Evolutionary conservation across 2,888 invertebrate species (phyloP).

Genomic region (Drosophila melanosoma): DNA sequence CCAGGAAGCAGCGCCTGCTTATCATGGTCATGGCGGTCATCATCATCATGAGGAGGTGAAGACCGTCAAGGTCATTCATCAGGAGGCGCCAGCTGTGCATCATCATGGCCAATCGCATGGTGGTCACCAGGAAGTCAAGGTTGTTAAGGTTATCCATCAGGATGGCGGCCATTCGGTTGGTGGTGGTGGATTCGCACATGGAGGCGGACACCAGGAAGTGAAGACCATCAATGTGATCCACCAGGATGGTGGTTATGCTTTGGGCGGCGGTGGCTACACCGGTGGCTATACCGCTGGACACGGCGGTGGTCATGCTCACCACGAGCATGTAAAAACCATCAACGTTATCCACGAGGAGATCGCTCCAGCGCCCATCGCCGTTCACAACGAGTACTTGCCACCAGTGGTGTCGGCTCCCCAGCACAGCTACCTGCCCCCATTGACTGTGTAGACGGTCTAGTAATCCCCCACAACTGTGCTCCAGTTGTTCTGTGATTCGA

Average conservation of each 20-base stretch:
- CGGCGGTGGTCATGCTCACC: constrained; percentile 46
- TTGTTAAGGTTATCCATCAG: constrained; percentile 72
- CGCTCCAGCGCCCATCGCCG: constrained; percentile 39
- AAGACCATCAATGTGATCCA: constrained; percentile 67
- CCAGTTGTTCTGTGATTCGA: constrained; percentile 57
- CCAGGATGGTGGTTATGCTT: constrained; percentile 51
- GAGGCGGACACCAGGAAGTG: constrained; percentile 49
- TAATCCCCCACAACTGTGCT: constrained; percentile 34
- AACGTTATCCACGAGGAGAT: constrained; percentile 65
- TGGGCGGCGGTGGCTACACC: constrained; percentile 52
- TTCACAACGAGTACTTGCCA: constrained; percentile 55
- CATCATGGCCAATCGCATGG: constrained; percentile 38
- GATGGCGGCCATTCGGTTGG: constrained; percentile 52
- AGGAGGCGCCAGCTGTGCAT: constrained; percentile 38
- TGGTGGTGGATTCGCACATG: constrained; percentile 53
- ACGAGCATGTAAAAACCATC: constrained; percentile 58
- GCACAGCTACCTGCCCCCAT: constrained; percentile 69
- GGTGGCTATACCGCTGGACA: constrained; percentile 51
- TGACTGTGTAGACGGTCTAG: constrained; percentile 60
- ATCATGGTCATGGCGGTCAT: constrained; percentile 35
- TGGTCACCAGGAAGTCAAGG: constrained; percentile 68
- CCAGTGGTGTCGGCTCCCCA: constrained; percentile 56
- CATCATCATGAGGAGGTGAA: constrained; percentile 40
- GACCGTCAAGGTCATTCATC: constrained; percentile 52
- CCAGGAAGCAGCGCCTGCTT: constrained; percentile 23